Evolutionary conservation across 2,888 invertebrate species (phyloP), one percentile per base, ranked within the genome.

Genomic region (Microchrysa polita): DNA sequence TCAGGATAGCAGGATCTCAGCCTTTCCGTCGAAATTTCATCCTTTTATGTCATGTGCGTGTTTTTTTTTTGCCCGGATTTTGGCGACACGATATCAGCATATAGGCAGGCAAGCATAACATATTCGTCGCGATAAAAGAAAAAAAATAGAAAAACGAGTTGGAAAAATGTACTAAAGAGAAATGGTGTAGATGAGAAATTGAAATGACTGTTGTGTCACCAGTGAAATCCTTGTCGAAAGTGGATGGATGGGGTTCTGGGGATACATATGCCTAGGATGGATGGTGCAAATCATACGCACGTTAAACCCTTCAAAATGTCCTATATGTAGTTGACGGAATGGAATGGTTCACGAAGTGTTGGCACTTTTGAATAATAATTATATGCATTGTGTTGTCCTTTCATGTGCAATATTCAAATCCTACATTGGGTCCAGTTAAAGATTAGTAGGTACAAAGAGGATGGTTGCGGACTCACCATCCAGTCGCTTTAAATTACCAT

Each of bases 21-120:
- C 61, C 69, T 61, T 34, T 44, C 42, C 65, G 27, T 34, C 27
- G 27, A 22, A 73, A 75, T 75, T 73, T 34, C 27, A 75, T 75
- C 73, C 75, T 59, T 34, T 73, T 71, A 71, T 73, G 73, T 75
- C 72, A 57, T 73, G n/a, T n/a, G n/a, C n/a, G n/a, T n/a, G n/a
- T n/a, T n/a, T n/a, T 63, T 42, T 63, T 72, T n/a, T 27, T 34
- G 2, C 27, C 27, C 10, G 52, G 48, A 52, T 67, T 34, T 16
- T 12, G 34, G 48, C 65, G 59, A 34, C n/a, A n/a, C 44, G 53
- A 52, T 53, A 42, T 52, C 27, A 72, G 61, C 27, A 23, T 16
- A 40, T 18, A 61, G 16, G 40, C 20, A 53, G 72, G 59, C 20
- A 53, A 67, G 59, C 40, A 44, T 48, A 48, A 48, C 48, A 48